These are phyloP conservation scores for Epirrhoe alternata DNA, from an alignment of 2,888 invertebrate genomes.

Conservation along the genomic window DNA sequence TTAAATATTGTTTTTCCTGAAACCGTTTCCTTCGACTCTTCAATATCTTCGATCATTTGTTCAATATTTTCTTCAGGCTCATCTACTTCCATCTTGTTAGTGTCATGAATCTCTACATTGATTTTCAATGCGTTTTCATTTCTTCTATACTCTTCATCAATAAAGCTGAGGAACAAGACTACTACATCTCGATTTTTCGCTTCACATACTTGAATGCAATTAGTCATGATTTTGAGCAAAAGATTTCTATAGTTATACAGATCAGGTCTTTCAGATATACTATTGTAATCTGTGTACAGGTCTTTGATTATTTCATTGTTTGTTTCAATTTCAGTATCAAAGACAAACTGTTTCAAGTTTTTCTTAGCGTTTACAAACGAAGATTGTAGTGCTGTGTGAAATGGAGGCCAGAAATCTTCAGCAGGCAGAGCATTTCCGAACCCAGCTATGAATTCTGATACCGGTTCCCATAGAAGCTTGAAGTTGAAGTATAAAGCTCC, in stretches of 20 bases:
- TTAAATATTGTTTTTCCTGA: constrained; percentile 78
- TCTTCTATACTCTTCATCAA: constrained; percentile 85
- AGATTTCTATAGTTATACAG: constrained; percentile 90
- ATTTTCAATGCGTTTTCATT: constrained; percentile 72
- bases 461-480: constrained; percentile 94
- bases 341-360: constrained; percentile 64
- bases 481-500: constrained; percentile 95
- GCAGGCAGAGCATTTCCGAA: constrained; percentile 87
- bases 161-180: constrained; percentile 91
- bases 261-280: constrained; percentile 87
- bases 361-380: constrained; percentile 77
- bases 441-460: constrained; percentile 89
- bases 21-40: constrained; percentile 62
- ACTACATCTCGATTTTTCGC: constrained; percentile 92
- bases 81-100: constrained; percentile 65
- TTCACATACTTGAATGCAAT: constrained; percentile 91
- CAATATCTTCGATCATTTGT: constrained; percentile 65
- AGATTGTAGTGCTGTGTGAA: constrained; percentile 84
- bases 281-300: constrained; percentile 69
- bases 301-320: constrained; percentile 61
- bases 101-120: constrained; percentile 87
- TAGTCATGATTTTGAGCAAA: constrained; percentile 91
- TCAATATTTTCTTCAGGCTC: constrained; percentile 62
- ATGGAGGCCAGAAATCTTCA: constrained; percentile 90
- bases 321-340: constrained; percentile 68